Base-by-base conservation (phyloP, 2,113 vertebrate species). In the Rhinogobius similis region DNA sequence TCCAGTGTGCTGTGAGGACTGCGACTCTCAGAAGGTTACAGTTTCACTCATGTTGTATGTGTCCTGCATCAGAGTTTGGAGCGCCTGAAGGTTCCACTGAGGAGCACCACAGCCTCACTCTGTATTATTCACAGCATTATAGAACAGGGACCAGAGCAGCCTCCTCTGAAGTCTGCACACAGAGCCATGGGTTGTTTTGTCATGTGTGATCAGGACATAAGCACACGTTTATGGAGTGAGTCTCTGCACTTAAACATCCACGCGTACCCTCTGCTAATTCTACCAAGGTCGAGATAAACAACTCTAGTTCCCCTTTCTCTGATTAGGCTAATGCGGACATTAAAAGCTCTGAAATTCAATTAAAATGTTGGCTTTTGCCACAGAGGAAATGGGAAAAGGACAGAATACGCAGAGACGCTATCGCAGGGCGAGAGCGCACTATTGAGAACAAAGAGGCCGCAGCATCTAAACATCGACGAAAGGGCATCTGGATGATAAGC, bases 231-330 rank as follows among this genome's bases (percentile, higher is more conserved):
- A 55, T 12, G 23, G 23, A 65, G 61, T 76, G 74, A 72, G 72
- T 56, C 64, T 63, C 38, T 32, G 70, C 62, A 70, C 86, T 82
- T 77, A 83, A 79, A 67, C 76, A 71, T 85, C 78, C 8, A 78
- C 73, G 59, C 75, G 79, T 80, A 80, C 76, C 78, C 78, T 83
- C 77, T 80, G 82, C 78, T 88, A 84, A 87, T 86, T 90, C 82
- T 63, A 76, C 87, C 91, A 92, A 93, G 92, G 92, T 93, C 78
- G 75, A 88, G 93, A 93, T 93, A 92, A 93, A 93, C 91, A 92
- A 85, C 76, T 82, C 76, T 44, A 46, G 72, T 83, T 59, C 75
- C 62, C 38, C 73, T 59, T 68, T 71, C 76, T 86, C 83, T 90
- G 90, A 93, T 93, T 92, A 90, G 86, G 77, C 77, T 91, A 92